Percentiles rank a stretch among this genome's conserved stretches.
These are phyloP conservation scores for Serinus canaria DNA, from an alignment of 2,113 vertebrate species.

Conservation along the genomic window DNA sequence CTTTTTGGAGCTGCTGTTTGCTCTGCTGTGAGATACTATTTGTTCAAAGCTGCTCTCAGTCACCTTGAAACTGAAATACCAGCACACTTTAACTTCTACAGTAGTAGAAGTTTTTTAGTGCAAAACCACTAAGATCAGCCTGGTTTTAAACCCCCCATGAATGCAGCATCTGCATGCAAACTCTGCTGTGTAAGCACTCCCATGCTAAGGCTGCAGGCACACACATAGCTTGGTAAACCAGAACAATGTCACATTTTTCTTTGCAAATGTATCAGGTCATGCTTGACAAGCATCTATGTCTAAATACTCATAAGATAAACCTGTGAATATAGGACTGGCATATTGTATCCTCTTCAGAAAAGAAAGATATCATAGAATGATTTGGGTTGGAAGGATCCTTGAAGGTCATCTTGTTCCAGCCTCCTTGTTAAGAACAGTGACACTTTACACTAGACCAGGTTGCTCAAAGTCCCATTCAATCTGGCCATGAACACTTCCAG, in stretches of 20 bases:
- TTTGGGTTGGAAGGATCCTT: neutral
- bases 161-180: neutral
- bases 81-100: neutral
- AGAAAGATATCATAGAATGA: neutral
- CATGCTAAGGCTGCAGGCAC: neutral
- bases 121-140: neutral
- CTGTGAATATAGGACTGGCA: neutral
- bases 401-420: neutral
- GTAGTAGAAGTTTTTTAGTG: no score
- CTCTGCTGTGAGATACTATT: neutral
- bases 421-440: no score
- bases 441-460: neutral
- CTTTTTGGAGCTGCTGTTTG: neutral
- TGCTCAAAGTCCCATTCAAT: neutral
- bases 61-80: neutral
- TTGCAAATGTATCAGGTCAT: neutral
- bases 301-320: neutral
- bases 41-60: neutral
- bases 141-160: neutral
- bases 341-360: neutral
- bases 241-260: rapidly evolving
- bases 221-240: neutral
- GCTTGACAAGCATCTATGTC: neutral
- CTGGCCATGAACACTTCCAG: neutral
- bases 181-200: neutral